A percentile compares a stretch with the other conserved stretches of the same genome.
Conservation (phyloP, 2,888 invertebrate genomes). For the Dryocosmus kuriphilus region DNA sequence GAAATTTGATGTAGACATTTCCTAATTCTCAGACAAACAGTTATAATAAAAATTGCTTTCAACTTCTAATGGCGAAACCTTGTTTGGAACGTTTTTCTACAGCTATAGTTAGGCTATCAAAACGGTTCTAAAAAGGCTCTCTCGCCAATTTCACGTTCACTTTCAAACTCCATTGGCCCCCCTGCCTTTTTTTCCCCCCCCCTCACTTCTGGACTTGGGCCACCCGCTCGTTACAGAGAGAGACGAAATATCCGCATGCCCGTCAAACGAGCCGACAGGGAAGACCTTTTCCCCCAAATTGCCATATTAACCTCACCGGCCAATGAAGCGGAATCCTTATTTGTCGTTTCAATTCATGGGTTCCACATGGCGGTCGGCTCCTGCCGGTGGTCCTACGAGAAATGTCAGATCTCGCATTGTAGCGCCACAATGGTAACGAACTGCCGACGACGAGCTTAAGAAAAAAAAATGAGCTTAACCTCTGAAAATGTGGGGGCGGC, state of each 20-base stretch:
- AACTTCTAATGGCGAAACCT: slow-evolving; percentile 15
- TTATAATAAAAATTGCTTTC: slow-evolving; percentile 6
- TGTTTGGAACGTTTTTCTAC: slow-evolving; percentile 36
- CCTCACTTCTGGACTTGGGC: slow-evolving; percentile 25
- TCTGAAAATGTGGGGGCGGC: slow-evolving; percentile 16
- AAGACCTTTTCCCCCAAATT: slow-evolving; percentile 46
- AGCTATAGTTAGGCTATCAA: slow-evolving; percentile 24
- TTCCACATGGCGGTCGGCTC: slow-evolving; percentile 38
- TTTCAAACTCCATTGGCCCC: slow-evolving; percentile 33
- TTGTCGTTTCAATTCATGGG: slow-evolving; percentile 42
- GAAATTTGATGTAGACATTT: not conserved
- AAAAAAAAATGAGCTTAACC: slow-evolving; percentile 43
- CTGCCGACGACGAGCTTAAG: slow-evolving; percentile 38
- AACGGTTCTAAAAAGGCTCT: slow-evolving; percentile 34
- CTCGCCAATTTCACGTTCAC: slow-evolving; percentile 39
- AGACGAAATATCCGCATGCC: slow-evolving; percentile 44
- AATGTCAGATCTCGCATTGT: slow-evolving; percentile 49
- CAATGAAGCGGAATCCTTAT: slow-evolving; percentile 44
- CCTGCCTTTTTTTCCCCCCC: slow-evolving; percentile 23
- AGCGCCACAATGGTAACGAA: slow-evolving; percentile 47
- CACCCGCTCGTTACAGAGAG: slow-evolving; percentile 48
- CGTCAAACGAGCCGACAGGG: slow-evolving; percentile 49
- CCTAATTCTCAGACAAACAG: not conserved
- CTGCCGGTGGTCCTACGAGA: slow-evolving; percentile 29
- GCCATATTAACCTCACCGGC: slow-evolving; percentile 46